Evolutionary conservation across 1,140 invertebrate genomes (phyloP), one percentile per base, ranked within the genome.

Genomic region (Phocides pigmalion): DNA sequence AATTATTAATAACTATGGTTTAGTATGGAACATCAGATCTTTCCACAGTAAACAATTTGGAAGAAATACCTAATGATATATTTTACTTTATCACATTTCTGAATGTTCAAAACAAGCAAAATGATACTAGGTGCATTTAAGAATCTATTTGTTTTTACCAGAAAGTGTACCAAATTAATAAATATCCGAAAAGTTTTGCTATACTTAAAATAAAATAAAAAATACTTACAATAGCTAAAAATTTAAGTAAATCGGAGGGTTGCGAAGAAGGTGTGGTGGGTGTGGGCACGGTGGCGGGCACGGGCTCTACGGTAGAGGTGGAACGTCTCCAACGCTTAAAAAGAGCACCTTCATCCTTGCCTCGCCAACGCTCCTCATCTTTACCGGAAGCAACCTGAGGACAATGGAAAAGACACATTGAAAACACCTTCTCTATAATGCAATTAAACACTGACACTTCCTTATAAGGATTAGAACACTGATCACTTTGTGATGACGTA

Each of bases 151-250:
- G n/a, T n/a, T n/a, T n/a, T n/a, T n/a, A n/a, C n/a, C n/a, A n/a
- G n/a, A n/a, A n/a, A n/a, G n/a, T n/a, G n/a, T n/a, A n/a, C n/a
- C n/a, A n/a, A n/a, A n/a, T n/a, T n/a, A n/a, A n/a, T n/a, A n/a
- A n/a, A n/a, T n/a, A n/a, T n/a, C n/a, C n/a, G n/a, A n/a, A n/a
- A n/a, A n/a, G n/a, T n/a, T n/a, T n/a, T n/a, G n/a, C n/a, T 6
- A 42, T 17, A 6, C 1, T 42, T 42, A 17, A 42, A 42, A 42
- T 16, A 42, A 17, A 14, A 14, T 16, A 16, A 11, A 16, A 51
- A 51, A 39, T 53, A 92, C 91, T 91, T 86, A 92, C 91, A 86
- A 92, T 92, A 72, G 91, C 90, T 76, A 92, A 68, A 65, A 87
- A 92, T 76, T 92, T 92, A 42, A 92, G 81, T 59, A 91, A 73